These are phyloP conservation scores for Penaeus indicus DNA, from an alignment of 1,140 invertebrate genomes.

Conservation along the genomic window DNA sequence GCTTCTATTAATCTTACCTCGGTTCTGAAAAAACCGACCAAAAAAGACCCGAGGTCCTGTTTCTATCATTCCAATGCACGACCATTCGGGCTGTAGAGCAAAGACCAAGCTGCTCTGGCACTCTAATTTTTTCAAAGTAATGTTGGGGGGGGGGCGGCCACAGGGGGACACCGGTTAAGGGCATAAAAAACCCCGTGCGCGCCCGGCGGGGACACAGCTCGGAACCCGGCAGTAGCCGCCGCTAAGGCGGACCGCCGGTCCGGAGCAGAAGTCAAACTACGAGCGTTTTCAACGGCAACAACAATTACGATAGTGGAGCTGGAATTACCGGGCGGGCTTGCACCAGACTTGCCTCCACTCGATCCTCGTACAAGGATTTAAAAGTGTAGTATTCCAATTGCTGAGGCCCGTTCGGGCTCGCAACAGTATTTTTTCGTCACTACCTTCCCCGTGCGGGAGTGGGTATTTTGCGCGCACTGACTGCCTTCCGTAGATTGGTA, in stretches of 20 bases:
- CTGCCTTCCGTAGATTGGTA: constrained; percentile 94
- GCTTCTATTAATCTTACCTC: constrained; percentile 86
- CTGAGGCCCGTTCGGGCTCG: constrained; percentile 81
- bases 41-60: too few relatives aligned
- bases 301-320: constrained; percentile 91
- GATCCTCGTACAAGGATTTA: constrained; percentile 88
- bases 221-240: too few relatives aligned
- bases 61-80: too few relatives aligned
- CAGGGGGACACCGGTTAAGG: too few relatives aligned
- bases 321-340: constrained; percentile 92
- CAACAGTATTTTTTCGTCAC: constrained; percentile 92
- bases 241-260: too few relatives aligned
- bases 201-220: too few relatives aligned
- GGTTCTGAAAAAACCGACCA: constrained; percentile 78
- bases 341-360: constrained; percentile 92
- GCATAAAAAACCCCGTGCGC: too few relatives aligned
- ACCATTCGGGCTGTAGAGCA: too few relatives aligned
- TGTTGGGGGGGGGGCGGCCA: too few relatives aligned
- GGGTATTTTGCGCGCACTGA: constrained; percentile 91
- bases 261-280: too few relatives aligned
- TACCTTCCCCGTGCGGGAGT: constrained; percentile 82
- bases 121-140: too few relatives aligned
- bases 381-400: constrained; percentile 91
- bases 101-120: too few relatives aligned
- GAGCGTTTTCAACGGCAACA: constrained; percentile 76